Evolutionary conservation across 2,797 vertebrate species (phyloP).

Genomic region (Podarcis siculus): DNA sequence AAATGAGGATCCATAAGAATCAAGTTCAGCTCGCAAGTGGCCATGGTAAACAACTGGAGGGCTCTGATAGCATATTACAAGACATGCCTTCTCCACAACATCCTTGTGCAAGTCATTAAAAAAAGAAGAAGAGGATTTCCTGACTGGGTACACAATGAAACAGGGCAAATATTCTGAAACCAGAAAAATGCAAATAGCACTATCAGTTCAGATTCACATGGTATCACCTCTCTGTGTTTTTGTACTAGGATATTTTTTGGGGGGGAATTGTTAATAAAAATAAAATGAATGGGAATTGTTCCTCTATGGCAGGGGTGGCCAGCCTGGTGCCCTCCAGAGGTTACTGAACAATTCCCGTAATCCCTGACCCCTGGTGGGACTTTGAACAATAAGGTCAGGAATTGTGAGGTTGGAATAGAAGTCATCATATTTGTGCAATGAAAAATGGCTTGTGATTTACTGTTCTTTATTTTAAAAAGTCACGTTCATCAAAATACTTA

Average conservation of each 20-base stretch:
- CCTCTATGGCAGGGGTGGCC: too few relatives aligned
- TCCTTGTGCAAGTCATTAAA: slow-evolving; percentile 70
- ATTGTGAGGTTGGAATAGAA: background rate
- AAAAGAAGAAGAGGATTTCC: slow-evolving; percentile 77
- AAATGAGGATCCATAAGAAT: slow-evolving; percentile 58
- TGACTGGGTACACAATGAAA: slow-evolving; percentile 72
- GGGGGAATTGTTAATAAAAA: slow-evolving; percentile 52
- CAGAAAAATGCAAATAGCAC: slow-evolving; percentile 35
- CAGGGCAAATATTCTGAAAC: slow-evolving; percentile 70
- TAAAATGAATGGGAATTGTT: slow-evolving; percentile 26
- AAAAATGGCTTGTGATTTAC: background rate
- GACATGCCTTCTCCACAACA: slow-evolving; percentile 58
- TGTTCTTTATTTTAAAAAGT: background rate
- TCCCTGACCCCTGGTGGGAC: background rate
- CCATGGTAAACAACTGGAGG: slow-evolving; percentile 73
- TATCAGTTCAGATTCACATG: slow-evolving; percentile 61
- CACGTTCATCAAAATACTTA: background rate
- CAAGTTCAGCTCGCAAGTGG: slow-evolving; percentile 55
- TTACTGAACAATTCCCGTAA: too few relatives aligned
- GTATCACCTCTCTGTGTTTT: slow-evolving; percentile 35
- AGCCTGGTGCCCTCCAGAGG: too few relatives aligned
- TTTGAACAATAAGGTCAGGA: background rate
- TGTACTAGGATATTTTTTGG: slow-evolving; percentile 34
- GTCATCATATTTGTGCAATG: background rate
- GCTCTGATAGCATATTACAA: slow-evolving; percentile 68